Evolutionary conservation across 2,113 vertebrate genomes (phyloP), one percentile per base, ranked within the genome.

Genomic region (Myotis brandtii): DNA sequence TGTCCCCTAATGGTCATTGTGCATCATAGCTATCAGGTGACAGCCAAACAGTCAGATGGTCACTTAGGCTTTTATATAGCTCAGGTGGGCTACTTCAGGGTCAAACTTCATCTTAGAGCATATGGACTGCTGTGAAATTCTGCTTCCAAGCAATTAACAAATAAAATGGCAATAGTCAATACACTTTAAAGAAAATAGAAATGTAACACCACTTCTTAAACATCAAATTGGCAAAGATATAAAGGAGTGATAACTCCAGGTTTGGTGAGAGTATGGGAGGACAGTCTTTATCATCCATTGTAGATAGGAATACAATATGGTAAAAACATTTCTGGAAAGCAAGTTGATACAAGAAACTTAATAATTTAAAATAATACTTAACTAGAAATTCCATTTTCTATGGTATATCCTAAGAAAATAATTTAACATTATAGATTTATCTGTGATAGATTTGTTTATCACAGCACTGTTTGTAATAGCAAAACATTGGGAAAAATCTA

Each of bases 241-340:
- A 34, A 81, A 90, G 6, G 3, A 80, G 0, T 83, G 46, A 52
- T 32, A 37, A 81, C 18, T 21, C 5, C 18, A 73, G 40, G 4
- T 32, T 86, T 89, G 82, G 32, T 73, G 34, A 95, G 25, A 13
- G 16, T 56, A 18, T 83, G 37, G 32, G 32, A 48, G 12, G 3
- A 27, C 4, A 69, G 34, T 89, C 27, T 91, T 30, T 80, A 59
- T 81, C 4, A n/a, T 16, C 52, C 34, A 3, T 37, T 52, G 30
- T 54, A 37, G 21, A 91, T n/a, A 76, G 8, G 11, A 89, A 76
- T 37, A 72, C 64, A 86, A 73, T 37, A 66, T 25, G 37, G 17
- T 43, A 91, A 87, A 95, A 86, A n/a, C n/a, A 52, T 67, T 91
- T 94, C 79, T 81, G 25, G 43, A 87, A 83, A 93, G 54, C 23